phyloP scores from a whole-genome alignment of 2,113 vertebrate species.

The Cyprinus carpio region DNA sequence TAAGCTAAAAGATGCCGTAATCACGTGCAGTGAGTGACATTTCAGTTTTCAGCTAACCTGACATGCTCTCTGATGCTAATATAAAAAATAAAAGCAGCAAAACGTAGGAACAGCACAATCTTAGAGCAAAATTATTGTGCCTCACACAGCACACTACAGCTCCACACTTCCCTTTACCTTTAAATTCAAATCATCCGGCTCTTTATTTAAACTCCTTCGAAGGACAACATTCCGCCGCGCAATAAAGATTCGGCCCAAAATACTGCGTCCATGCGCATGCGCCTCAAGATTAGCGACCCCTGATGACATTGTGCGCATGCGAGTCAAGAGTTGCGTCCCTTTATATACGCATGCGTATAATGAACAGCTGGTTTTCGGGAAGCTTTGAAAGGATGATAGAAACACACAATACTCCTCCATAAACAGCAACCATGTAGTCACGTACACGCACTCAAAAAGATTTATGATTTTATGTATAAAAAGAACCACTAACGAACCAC shows the following conservation, averaged over 20 bases:
- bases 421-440: neutral
- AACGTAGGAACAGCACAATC: neutral
- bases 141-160: neutral
- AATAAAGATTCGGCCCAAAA: conserved; percentile 69
- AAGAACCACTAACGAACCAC: too few relatives aligned
- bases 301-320: neutral
- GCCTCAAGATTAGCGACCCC: neutral
- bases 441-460: neutral
- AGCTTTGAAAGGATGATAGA: neutral
- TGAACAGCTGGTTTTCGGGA: neutral
- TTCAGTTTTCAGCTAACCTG: neutral
- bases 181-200: conserved; percentile 74
- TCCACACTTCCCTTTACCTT: conserved; percentile 70
- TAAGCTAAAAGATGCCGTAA: too few relatives aligned
- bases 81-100: neutral
- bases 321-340: neutral
- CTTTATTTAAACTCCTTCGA: conserved; percentile 80
- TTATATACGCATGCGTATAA: conserved; percentile 20
- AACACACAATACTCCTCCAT: neutral
- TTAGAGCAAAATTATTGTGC: neutral
- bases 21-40: neutral
- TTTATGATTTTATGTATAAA: neutral
- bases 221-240: conserved; percentile 64
- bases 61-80: neutral
- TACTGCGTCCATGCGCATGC: conserved; percentile 63